phyloP scores from a whole-genome alignment of 1,140 invertebrate genomes.

The Euwallacea fornicatus region DNA sequence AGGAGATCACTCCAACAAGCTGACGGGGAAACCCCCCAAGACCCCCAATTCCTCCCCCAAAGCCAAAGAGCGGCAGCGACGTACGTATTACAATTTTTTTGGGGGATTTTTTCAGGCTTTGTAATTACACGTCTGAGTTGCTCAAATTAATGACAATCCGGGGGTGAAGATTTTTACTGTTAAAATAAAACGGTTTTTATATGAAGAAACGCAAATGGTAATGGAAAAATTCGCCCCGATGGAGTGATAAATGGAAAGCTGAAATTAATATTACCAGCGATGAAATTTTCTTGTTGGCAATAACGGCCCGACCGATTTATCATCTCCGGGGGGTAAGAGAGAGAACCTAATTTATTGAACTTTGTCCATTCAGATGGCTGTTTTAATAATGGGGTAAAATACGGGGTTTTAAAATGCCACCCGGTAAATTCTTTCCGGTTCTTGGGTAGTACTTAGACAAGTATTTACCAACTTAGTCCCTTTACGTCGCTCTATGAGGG shows the following conservation, averaged over 20 bases:
- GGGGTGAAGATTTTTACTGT: too few species aligned
- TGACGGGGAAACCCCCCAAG: slow-evolving; percentile 13
- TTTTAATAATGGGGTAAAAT: too few species aligned
- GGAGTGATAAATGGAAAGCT: slow-evolving; percentile 37
- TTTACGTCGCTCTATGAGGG: too few species aligned
- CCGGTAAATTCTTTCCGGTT: too few species aligned
- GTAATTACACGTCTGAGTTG: too few species aligned
- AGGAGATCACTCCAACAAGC: not conserved
- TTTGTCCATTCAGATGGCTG: not conserved
- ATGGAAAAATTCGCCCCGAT: slow-evolving; percentile 25
- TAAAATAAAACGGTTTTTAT: too few species aligned
- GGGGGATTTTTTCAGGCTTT: not conserved
- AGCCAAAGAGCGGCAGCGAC: slow-evolving; percentile 22
- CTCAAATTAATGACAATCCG: too few species aligned
- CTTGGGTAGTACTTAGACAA: too few species aligned
- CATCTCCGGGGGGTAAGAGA: slow-evolving; percentile 12
- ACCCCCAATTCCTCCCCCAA: slow-evolving; percentile 29
- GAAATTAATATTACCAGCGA: slow-evolving; percentile 35
- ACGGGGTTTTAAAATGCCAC: too few species aligned
- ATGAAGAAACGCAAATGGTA: slow-evolving; percentile 6
- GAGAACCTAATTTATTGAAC: slow-evolving; percentile 32
- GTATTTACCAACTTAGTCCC: too few species aligned
- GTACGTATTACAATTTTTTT: slow-evolving; percentile 26
- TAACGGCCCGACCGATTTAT: slow-evolving; percentile 30
- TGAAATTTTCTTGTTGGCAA: slow-evolving; percentile 31